Evolutionary conservation across 2,113 vertebrate species (phyloP), one percentile per base, ranked within the genome.

Genomic region (Neogobius melanostomus): DNA sequence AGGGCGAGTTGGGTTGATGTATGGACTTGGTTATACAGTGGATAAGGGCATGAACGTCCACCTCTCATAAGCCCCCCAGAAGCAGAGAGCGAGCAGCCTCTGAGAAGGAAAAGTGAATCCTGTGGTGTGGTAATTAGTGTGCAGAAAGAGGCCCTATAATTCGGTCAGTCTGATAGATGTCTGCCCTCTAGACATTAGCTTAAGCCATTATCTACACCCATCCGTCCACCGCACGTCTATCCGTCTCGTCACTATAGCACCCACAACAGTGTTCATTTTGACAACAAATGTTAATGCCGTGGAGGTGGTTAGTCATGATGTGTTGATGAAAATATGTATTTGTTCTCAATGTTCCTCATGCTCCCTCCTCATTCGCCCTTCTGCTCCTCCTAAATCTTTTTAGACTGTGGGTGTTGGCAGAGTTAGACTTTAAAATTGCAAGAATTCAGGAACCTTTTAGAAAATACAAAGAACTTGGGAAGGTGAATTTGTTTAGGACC

Each of bases 81-180:
- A 82, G 75, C 79, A 77, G 75, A 68, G 52, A 71, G 49, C 85
- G 84, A 79, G 65, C 36, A 59, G 73, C 62, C 62, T 17, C 42
- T 9, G 8, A 63, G 61, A 44, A 45, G 11, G n/a, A 64, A 57
- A 21, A 76, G 75, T 74, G 66, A 78, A 83, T 75, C 74, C 75
- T 77, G 75, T 83, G 85, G 81, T 88, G 79, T 77, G 85, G 83
- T 89, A 91, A 90, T 91, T 90, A 91, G 88, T 87, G 79, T 85
- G 87, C 68, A 57, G 82, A 87, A 85, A 89, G 85, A 79, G 81
- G 86, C 77, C 84, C 79, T 82, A 80, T 88, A 87, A 90, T 86
- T 82, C 71, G 81, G 86, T 87, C 88, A 89, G 88, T 89, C 90
- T 83, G 88, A 89, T 86, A 85, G 86, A 91, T 90, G 86, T 86